Base-by-base conservation (phyloP, 2,797 vertebrate species). In the Chanos chanos region DNA sequence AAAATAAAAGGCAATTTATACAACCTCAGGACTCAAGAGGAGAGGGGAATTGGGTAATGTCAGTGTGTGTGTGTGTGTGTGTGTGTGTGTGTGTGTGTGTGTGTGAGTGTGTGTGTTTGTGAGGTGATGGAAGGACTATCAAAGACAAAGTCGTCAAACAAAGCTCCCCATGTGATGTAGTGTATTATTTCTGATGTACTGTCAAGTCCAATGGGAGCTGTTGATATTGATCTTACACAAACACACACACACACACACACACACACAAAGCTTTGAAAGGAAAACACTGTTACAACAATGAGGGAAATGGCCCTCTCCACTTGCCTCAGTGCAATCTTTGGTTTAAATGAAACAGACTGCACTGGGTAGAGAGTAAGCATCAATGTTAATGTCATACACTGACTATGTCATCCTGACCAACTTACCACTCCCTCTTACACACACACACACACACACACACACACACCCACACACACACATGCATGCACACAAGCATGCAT, bases 181-280 rank as follows among this genome's bases (percentile, higher is more conserved):
- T 69, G 52, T 57, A 48, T 68, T 71, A 61, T 64, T 56, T 64
- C 61, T 67, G 60, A 60, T 71, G 60, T 55, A 61, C 64, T 68
- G 56, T 71, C 28, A 37, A 43, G 21, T 63, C 73, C 61, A 55
- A 21, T 45, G 62, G 61, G 69, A 69, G 44, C 57, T 65, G 48
- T 65, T 67, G 28, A 43, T 72, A 75, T 60, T 49, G 72, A 74
- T 71, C 18, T 39, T 36, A 21, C 7, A 5, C 3, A 5, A 31
- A 37, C 56, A 44, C 44, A 28, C 27, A 34, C 31, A 9, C 16
- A 39, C 7, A 16, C 18, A 10, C 33, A 45, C 36, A 21, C 41
- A 21, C 31, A 4, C 54, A 44, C 39, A 4, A n/a, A 37, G 13
- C 3, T 67, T 27, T 36, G 25, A 40, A 34, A 44, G 51, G 12